Base-by-base conservation (phyloP, 2,888 invertebrate genomes). In the Heteropelma amictum region DNA sequence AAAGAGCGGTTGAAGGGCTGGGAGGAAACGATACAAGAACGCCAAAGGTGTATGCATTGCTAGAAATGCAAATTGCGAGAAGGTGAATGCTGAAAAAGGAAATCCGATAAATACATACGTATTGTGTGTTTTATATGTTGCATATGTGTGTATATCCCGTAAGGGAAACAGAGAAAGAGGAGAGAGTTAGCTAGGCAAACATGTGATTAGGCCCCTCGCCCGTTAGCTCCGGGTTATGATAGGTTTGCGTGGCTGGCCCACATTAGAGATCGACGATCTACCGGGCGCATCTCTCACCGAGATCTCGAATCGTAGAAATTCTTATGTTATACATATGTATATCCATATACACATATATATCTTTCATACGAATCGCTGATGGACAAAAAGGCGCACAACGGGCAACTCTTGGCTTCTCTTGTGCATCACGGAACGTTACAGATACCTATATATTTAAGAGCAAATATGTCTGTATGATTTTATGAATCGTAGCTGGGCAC, bases 211-310 rank as follows among this genome's bases (percentile, higher is more conserved):
- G 67, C 75, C 69, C 76, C 72, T 54, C 76, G 79, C 72, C 73
- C 78, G 82, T 83, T 86, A 84, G 86, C 85, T n/a, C 83, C 83
- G 83, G 83, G 88, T 87, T 88, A 88, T 88, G 86, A 87, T 85
- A 82, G 85, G 86, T 83, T 88, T 84, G 88, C 88, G 86, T 88
- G 88, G 87, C 82, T 85, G 83, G 83, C 84, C 84, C 84, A 84
- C 87, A 88, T 88, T 88, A 88, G 83, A 88, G 83, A 77, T 80
- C 65, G 67, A 61, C 49, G 67, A 64, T 75, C 72, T 70, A 42
- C 63, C 65, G 28, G 56, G 69, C 58, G 51, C 75, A 84, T 82
- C 80, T 72, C 72, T 65, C 74, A 74, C 72, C 79, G 72, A 81
- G 83, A 87, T 86, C 84, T 85, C 76, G 82, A 88, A 86, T 87